A percentile compares a stretch with the other conserved stretches of the same genome.
These are phyloP conservation scores for rat (Rattus norvegicus) DNA, from an alignment of 2,113 vertebrate genomes.

Conservation along the genomic window GRCr8 NC_086026.1:74061501-74062000, in stretches of 20 bases:
- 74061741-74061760: not conserved
- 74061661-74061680: too few relatives aligned
- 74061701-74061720: not conserved
- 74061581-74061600: not conserved
- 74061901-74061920: not conserved
- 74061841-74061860: not conserved
- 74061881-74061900: not conserved
- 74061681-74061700: too few relatives aligned
- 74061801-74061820: not conserved
- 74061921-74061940: not conserved
- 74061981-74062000: not conserved
- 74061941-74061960: not conserved
- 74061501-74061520: rapidly evolving
- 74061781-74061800: not conserved
- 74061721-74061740: not conserved
- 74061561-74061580: not conserved
- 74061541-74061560: too few relatives aligned
- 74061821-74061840: not conserved
- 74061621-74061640: not conserved
- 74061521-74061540: not conserved
- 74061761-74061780: not conserved
- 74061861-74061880: not conserved
- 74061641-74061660: not conserved
- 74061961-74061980: not conserved
- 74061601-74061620: not conserved